A percentile compares a stretch with the other conserved stretches of the same genome.
These are phyloP conservation scores for Odontothrips loti DNA, from an alignment of 2,888 invertebrate genomes.

Conservation along the genomic window DNA sequence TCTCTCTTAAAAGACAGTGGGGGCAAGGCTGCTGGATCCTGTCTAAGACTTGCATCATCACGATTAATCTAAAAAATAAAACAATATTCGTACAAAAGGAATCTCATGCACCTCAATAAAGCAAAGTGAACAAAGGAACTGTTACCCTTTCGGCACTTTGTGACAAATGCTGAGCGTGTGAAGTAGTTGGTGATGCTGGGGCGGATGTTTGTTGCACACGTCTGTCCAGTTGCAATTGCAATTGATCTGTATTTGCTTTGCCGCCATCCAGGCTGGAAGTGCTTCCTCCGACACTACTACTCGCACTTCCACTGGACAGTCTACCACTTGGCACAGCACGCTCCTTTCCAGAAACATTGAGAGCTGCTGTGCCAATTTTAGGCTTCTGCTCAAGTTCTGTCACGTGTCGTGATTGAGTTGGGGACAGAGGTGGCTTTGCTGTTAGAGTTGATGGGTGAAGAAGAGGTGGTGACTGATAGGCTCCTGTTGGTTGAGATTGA, in stretches of 20 bases:
- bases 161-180: neutral
- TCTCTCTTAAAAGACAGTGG: conserved; percentile 53
- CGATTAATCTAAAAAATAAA: conserved; percentile 28
- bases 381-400: neutral
- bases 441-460: neutral
- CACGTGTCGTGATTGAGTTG: conserved; percentile 1
- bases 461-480: neutral
- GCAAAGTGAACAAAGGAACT: neutral
- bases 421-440: neutral
- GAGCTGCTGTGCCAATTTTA: neutral
- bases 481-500: neutral
- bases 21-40: conserved; percentile 47
- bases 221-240: neutral
- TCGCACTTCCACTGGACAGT: conserved; percentile 13
- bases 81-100: neutral
- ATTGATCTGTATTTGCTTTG: neutral
- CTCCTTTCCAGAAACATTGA: neutral
- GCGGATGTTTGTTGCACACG: conserved; percentile 4
- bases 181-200: neutral
- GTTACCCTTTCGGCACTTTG: conserved; percentile 12
- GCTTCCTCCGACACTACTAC: neutral
- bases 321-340: neutral
- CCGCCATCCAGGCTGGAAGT: neutral
- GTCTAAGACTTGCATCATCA: conserved; percentile 34
- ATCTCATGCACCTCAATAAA: neutral